phyloP scores from a whole-genome alignment of 2,797 vertebrate species.

The Nothura maculosa region DNA sequence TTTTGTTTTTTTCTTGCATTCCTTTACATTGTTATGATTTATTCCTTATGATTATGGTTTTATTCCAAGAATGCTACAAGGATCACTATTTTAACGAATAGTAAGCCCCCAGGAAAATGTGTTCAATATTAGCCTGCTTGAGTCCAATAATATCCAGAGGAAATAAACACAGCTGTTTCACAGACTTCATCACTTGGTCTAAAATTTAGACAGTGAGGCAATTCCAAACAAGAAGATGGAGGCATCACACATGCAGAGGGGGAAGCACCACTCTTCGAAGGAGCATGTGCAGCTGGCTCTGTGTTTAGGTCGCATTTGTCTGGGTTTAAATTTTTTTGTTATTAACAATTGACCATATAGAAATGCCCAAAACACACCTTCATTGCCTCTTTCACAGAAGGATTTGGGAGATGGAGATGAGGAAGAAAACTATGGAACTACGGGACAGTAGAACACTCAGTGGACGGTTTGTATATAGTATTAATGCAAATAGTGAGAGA shows the following conservation, averaged over 20 bases:
- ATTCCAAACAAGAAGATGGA: neutral
- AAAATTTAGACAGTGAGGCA: neutral
- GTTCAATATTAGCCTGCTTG: neutral
- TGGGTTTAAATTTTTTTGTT: neutral
- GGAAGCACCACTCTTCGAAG: neutral
- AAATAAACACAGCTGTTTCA: constrained; percentile 43
- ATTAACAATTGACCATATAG: neutral
- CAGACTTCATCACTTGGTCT: neutral
- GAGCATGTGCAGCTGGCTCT: neutral
- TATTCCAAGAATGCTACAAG: neutral
- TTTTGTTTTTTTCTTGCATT: neutral
- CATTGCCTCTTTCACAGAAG: neutral
- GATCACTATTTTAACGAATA: neutral
- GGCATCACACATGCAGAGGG: neutral
- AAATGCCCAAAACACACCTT: neutral
- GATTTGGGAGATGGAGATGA: neutral
- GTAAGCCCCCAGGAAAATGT: neutral
- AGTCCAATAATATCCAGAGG: neutral
- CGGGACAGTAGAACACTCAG: neutral
- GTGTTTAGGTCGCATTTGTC: neutral
- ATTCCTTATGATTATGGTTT: neutral
- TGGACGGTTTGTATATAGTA: neutral
- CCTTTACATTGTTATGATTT: neutral
- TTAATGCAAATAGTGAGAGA: neutral
- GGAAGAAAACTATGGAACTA: neutral